A percentile compares a stretch with the other conserved stretches of the same genome.
Evolutionary conservation across 2,888 invertebrate genomes (phyloP).

Genomic region (Epinotia brunnichana): DNA sequence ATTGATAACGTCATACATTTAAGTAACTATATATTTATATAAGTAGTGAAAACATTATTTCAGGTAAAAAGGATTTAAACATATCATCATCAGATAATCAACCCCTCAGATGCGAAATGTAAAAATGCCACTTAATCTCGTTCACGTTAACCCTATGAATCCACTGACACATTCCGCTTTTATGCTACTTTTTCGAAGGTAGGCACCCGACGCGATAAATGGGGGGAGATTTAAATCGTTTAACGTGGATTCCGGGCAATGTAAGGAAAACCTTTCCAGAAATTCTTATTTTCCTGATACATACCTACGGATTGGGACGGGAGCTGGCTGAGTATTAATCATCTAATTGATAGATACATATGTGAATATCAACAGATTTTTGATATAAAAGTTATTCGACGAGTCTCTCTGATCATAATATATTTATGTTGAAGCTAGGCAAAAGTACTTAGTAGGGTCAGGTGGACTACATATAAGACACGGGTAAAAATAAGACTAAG

Average conservation of each 20-base stretch:
- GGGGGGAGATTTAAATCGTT: constrained; percentile 41
- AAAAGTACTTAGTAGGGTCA: no score
- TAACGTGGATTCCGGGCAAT: constrained; percentile 36
- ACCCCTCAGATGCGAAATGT: constrained; percentile 13
- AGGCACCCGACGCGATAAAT: constrained; percentile 37
- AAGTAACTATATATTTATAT: no score
- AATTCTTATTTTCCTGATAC: constrained; percentile 33
- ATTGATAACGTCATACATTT: no score
- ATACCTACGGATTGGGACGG: constrained; percentile 14
- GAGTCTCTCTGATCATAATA: no score
- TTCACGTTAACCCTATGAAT: constrained; percentile 33
- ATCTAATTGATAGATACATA: not conserved
- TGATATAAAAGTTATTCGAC: no score
- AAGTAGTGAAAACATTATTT: not conserved
- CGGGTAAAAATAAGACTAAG: no score
- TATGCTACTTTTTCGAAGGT: constrained; percentile 23
- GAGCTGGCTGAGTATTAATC: not conserved
- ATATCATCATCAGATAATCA: constrained; percentile 25
- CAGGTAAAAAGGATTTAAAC: constrained; percentile 1
- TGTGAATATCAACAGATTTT: no score
- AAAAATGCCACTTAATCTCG: constrained; percentile 24
- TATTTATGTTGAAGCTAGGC: no score
- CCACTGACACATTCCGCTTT: constrained; percentile 36
- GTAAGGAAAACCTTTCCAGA: constrained; percentile 39
- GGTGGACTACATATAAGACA: no score